phyloP scores from a whole-genome alignment of 2,888 invertebrate genomes.

The Phyllotreta striolata region DNA sequence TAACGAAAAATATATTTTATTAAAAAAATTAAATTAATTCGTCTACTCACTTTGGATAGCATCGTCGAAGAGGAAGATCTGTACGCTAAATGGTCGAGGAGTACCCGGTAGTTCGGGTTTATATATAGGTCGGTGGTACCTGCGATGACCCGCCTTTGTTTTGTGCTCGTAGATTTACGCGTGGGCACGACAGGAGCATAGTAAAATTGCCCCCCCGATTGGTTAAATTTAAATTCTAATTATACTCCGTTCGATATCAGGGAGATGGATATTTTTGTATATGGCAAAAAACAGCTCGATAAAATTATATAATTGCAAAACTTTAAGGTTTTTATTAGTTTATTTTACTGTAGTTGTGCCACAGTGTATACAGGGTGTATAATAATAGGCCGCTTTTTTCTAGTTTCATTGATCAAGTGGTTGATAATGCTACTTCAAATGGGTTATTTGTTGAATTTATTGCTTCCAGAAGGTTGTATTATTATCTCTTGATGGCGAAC shows the following conservation, averaged over 20 bases:
- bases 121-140: conserved; percentile 44
- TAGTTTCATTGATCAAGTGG: too few species aligned
- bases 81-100: conserved; percentile 40
- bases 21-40: neutral
- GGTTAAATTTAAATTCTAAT: neutral
- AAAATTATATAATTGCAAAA: too few species aligned
- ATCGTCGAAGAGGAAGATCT: conserved; percentile 40
- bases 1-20: neutral
- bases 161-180: conserved; percentile 9
- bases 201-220: neutral
- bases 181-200: conserved; percentile 31
- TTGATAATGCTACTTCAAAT: too few species aligned
- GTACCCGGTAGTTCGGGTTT: conserved; percentile 44
- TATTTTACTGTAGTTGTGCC: too few species aligned
- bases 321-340: too few species aligned
- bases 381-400: too few species aligned
- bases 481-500: too few species aligned
- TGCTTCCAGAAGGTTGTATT: too few species aligned
- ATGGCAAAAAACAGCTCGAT: too few species aligned
- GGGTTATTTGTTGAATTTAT: too few species aligned
- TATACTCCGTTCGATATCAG: neutral
- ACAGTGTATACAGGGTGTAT: too few species aligned
- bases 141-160: conserved; percentile 38
- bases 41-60: conserved; percentile 41
- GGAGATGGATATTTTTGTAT: too few species aligned